phyloP scores from a whole-genome alignment of 2,113 vertebrate species.

The Vombatus ursinus region DNA sequence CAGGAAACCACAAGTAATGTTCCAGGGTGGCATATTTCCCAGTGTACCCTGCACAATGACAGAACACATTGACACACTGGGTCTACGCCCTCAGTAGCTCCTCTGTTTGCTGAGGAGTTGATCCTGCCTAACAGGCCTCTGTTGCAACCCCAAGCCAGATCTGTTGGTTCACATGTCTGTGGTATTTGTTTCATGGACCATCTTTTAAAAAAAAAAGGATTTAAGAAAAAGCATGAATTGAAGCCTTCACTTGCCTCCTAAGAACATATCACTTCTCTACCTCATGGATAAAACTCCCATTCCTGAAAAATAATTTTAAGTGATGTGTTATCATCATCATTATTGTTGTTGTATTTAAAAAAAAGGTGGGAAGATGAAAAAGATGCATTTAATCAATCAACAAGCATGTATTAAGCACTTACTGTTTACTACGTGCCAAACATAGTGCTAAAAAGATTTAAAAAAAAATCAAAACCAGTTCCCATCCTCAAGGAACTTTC shows the following conservation, averaged over 20 bases:
- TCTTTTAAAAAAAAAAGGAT: not conserved
- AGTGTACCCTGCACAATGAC: not conserved
- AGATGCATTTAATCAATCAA: not conserved
- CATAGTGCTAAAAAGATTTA: not conserved
- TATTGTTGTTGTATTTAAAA: not conserved
- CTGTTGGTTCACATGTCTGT: constrained; percentile 10
- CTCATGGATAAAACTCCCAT: not conserved
- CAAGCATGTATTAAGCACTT: not conserved
- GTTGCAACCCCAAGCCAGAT: not conserved
- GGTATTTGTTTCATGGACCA: constrained; percentile 24
- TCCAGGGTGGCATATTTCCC: constrained; percentile 13
- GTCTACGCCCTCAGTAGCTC: not conserved
- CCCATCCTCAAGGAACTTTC: not conserved
- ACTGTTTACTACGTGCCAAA: not conserved
- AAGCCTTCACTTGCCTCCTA: constrained; percentile 12
- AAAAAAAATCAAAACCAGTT: not conserved
- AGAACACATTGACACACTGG: not conserved
- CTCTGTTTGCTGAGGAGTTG: not conserved
- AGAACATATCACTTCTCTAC: not conserved
- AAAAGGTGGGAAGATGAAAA: not conserved
- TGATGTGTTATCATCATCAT: not conserved
- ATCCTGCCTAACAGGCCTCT: constrained; percentile 21
- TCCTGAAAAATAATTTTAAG: not conserved
- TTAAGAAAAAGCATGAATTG: constrained; percentile 36
- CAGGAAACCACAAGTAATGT: constrained; percentile 34